Conservation (phyloP, 2,888 invertebrate species). For the Zhuqinia jingwanae region DNA sequence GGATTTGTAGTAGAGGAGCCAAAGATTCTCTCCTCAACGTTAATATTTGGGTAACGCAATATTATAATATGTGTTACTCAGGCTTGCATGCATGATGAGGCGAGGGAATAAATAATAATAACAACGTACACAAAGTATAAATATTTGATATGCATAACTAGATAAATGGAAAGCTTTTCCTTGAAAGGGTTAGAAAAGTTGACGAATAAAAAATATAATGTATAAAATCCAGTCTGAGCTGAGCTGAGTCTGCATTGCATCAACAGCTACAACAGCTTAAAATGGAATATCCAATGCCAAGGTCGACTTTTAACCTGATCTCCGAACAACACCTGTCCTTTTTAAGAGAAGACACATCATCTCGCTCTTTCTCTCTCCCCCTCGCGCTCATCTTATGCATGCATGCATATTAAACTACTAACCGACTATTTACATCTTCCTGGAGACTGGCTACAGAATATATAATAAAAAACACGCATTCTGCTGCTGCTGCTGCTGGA, state of each 20-base stretch:
- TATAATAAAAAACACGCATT: conserved; percentile 28
- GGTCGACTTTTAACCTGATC: conserved; percentile 79
- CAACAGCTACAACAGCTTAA: conserved; percentile 3
- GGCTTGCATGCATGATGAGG: conserved; percentile 22
- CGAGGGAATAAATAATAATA: background rate
- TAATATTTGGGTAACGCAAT: too few species aligned
- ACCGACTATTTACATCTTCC: conserved; percentile 62
- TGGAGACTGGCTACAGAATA: conserved; percentile 38
- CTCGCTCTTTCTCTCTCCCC: background rate
- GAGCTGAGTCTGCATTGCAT: conserved; percentile 4
- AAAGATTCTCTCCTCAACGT: too few species aligned
- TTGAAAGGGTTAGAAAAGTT: conserved; percentile 33
- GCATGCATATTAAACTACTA: too few species aligned
- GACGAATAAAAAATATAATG: conserved; percentile 50
- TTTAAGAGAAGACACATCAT: conserved; percentile 22
- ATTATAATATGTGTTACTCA: background rate
- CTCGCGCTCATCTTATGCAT: too few species aligned
- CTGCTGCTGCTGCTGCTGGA: background rate
- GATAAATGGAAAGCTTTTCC: conserved; percentile 30
- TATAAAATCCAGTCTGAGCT: conserved; percentile 19
- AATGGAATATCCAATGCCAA: conserved; percentile 77
- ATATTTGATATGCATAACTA: conserved; percentile 28
- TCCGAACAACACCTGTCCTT: conserved; percentile 78
- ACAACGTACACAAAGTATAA: background rate
- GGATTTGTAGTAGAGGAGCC: too few species aligned